These are phyloP conservation scores for Protomyctophum bolini DNA, from an alignment of 2,113 vertebrate genomes.

Conservation along the genomic window DNA sequence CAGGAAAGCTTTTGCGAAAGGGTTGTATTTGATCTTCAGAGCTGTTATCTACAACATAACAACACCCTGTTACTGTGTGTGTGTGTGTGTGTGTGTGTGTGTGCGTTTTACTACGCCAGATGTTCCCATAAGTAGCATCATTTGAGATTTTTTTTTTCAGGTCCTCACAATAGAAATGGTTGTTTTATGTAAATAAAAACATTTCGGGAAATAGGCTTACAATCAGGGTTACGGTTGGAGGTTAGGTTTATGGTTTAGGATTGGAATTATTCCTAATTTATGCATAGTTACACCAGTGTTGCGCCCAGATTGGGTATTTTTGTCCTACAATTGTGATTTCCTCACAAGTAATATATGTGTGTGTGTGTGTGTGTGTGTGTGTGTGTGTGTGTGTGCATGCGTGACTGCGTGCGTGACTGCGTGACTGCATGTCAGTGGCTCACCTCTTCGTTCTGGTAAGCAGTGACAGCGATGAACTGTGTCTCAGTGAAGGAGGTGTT, in stretches of 20 bases:
- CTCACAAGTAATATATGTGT: background rate
- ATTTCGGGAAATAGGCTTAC: no score
- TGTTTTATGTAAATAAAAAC: no score
- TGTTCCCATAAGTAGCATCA: no score
- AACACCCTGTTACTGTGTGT: slow-evolving; percentile 5
- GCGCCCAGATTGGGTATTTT: no score
- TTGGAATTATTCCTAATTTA: no score
- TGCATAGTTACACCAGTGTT: no score
- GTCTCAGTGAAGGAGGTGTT: slow-evolving; percentile 95
- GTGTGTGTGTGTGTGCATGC: background rate
- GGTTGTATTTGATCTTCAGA: slow-evolving; percentile 99
- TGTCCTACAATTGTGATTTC: background rate
- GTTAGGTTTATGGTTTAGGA: no score
- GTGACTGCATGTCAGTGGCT: background rate
- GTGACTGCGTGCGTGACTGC: background rate
- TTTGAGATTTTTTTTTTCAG: no score
- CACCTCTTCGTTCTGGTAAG: slow-evolving; percentile 94
- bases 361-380: background rate
- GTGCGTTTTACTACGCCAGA: no score
- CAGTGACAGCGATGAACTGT: slow-evolving; percentile 96
- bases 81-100: background rate
- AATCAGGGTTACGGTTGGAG: no score
- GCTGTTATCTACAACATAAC: slow-evolving; percentile 87
- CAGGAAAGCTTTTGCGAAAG: slow-evolving; percentile 97
- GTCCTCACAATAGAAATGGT: no score